phyloP scores from a whole-genome alignment of 2,888 invertebrate genomes.

The Gibbula magus region DNA sequence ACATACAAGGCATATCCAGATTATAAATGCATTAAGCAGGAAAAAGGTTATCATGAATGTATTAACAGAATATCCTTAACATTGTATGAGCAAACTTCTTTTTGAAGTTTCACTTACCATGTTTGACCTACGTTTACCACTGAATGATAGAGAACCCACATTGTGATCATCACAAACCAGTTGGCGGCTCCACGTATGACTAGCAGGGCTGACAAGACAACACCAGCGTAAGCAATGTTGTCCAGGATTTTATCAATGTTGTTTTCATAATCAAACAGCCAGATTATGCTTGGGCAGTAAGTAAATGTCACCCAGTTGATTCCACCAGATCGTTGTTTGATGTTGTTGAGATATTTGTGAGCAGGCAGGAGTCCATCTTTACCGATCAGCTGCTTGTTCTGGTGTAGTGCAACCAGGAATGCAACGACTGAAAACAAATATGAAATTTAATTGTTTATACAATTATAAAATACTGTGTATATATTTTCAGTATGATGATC shows the following conservation, averaged over 20 bases:
- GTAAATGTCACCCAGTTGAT: constrained; percentile 48
- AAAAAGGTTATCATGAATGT: too few species aligned
- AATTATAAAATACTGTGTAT: background rate
- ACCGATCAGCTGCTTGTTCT: constrained; percentile 74
- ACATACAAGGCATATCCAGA: background rate
- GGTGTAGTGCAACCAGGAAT: constrained; percentile 73
- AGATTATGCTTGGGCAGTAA: constrained; percentile 69
- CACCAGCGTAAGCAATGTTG: constrained; percentile 66
- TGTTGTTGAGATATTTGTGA: constrained; percentile 58
- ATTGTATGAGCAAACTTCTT: too few species aligned
- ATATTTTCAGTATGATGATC: too few species aligned
- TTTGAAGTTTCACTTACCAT: constrained; percentile 58
- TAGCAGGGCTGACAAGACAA: constrained; percentile 66
- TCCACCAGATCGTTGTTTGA: constrained; percentile 50
- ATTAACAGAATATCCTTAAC: background rate
- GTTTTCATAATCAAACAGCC: constrained; percentile 68
- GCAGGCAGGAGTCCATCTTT: constrained; percentile 73
- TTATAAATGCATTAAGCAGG: background rate
- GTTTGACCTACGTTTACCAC: constrained; percentile 74
- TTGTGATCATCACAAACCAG: constrained; percentile 68
- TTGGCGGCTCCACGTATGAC: constrained; percentile 72
- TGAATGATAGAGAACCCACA: constrained; percentile 75
- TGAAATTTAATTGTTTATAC: background rate
- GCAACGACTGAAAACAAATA: constrained; percentile 69
- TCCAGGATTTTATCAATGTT: constrained; percentile 67